These are phyloP conservation scores for Clanis bilineata DNA, from an alignment of 2,888 invertebrate species.

Conservation along the genomic window DNA sequence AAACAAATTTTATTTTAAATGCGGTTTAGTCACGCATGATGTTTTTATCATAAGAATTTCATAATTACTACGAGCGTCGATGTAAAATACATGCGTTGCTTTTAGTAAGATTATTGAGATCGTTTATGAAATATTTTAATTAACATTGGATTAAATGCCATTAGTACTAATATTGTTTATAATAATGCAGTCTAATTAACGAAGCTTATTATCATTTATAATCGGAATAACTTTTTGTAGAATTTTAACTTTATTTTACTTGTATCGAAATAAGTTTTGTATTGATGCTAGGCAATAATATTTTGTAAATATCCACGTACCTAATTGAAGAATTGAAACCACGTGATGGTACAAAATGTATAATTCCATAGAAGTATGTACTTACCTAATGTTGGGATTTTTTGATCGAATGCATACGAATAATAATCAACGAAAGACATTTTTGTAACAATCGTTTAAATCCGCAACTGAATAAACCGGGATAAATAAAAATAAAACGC, in stretches of 20 bases:
- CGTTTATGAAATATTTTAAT: not conserved
- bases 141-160: not conserved
- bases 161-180: not conserved
- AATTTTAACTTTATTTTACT: not conserved
- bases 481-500: not conserved
- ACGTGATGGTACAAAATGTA: no score
- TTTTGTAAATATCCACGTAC: no score
- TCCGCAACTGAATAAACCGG: not conserved
- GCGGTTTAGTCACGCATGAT: slow-evolving; percentile 10
- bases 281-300: no score
- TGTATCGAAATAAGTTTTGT: not conserved
- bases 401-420: not conserved
- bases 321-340: no score
- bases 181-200: not conserved
- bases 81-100: not conserved
- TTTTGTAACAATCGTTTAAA: not conserved
- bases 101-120: not conserved
- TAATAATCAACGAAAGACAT: not conserved
- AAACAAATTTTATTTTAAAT: slow-evolving; percentile 13
- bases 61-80: not conserved
- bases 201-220: not conserved
- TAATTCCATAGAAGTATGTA: no score
- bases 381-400: no score
- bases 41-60: not conserved
- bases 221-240: not conserved